phyloP scores from a whole-genome alignment of 1,140 invertebrate species.

The Caenorhabditis remanei region DNA sequence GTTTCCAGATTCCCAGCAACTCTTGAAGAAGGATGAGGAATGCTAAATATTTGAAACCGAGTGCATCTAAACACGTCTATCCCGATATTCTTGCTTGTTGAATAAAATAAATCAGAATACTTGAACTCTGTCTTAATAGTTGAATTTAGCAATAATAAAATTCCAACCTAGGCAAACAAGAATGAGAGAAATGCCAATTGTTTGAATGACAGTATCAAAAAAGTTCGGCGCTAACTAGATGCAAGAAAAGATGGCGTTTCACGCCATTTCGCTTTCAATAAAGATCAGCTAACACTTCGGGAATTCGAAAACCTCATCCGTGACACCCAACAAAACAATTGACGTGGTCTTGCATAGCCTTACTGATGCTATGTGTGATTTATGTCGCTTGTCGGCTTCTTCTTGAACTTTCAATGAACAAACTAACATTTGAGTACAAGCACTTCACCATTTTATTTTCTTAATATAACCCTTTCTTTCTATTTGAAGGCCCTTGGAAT shows the following conservation, averaged over 20 bases:
- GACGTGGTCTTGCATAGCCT: not conserved
- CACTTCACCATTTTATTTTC: too few relatives aligned
- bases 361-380: too few relatives aligned
- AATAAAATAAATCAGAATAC: too few relatives aligned
- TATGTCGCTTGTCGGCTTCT: too few relatives aligned
- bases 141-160: not conserved
- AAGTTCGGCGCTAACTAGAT: conserved; percentile 42
- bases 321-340: not conserved
- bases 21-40: conserved; percentile 1
- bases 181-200: not conserved
- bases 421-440: too few relatives aligned
- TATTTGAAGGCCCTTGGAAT: too few relatives aligned
- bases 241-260: conserved; percentile 1
- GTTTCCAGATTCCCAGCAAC: not conserved
- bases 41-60: not conserved
- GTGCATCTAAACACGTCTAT: not conserved
- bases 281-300: conserved; percentile 16
- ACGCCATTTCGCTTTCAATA: conserved; percentile 24
- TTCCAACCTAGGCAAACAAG: not conserved
- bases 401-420: too few relatives aligned
- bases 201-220: conserved; percentile 5
- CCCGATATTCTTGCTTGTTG: not conserved
- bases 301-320: conserved; percentile 1
- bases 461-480: too few relatives aligned
- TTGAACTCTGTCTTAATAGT: too few relatives aligned